These are phyloP conservation scores for Corythoichthys haematopterus DNA, from an alignment of 2,113 vertebrate genomes.

Conservation along the genomic window DNA sequence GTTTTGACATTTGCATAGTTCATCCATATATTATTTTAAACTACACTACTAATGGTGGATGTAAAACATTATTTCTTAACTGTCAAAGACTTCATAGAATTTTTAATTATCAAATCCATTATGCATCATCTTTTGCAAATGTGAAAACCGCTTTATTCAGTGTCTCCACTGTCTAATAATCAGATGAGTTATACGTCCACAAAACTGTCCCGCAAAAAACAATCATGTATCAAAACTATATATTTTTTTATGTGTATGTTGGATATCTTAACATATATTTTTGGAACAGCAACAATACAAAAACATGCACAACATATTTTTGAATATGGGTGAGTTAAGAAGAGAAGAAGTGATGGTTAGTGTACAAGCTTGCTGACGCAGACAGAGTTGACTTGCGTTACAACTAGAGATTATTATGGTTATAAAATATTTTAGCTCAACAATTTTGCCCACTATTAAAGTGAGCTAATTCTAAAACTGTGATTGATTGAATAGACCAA, in stretches of 20 bases:
- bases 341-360: constrained; percentile 15
- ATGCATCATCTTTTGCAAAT: background rate
- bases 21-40: too few relatives aligned
- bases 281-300: background rate
- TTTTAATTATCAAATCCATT: background rate
- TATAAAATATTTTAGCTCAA: background rate
- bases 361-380: constrained; percentile 37
- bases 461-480: background rate
- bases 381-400: constrained; percentile 33
- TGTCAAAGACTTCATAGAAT: background rate
- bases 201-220: background rate
- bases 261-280: background rate
- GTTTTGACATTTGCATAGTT: constrained; percentile 2
- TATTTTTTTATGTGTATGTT: background rate
- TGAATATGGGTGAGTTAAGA: constrained; percentile 9
- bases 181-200: constrained; percentile 14
- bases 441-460: background rate
- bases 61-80: background rate
- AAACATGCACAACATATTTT: constrained; percentile 23
- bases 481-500: too few relatives aligned
- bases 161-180: background rate
- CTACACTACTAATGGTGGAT: background rate
- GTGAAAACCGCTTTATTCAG: background rate
- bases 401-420: background rate
- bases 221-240: background rate